Conservation (phyloP, 2,888 invertebrate genomes). For the Clusia tigrina region DNA sequence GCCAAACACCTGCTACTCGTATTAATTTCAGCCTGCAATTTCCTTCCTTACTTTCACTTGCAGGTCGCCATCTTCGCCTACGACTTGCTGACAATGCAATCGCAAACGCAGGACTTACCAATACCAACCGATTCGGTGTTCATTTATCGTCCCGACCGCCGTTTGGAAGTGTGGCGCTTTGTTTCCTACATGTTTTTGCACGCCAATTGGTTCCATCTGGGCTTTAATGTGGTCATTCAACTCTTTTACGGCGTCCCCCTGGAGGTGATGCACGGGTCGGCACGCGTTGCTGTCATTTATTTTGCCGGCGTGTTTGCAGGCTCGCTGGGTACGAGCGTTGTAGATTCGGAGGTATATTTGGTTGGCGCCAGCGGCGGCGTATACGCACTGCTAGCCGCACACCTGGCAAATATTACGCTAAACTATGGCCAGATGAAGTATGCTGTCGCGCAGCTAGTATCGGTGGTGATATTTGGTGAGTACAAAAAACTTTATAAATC, state of each 20-base stretch:
- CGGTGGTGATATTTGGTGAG: conserved; percentile 90
- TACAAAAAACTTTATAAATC: conserved; percentile 21
- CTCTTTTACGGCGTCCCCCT: conserved; percentile 91
- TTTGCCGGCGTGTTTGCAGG: conserved; percentile 92
- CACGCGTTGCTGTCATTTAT: conserved; percentile 88
- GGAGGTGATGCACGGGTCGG: conserved; percentile 96
- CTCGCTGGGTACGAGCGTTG: conserved; percentile 83
- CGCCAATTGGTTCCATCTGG: conserved; percentile 94
- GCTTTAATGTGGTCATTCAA: conserved; percentile 94
- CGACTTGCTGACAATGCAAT: conserved; percentile 75
- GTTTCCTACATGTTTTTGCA: conserved; percentile 94
- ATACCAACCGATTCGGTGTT: conserved; percentile 93
- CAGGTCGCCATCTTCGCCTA: conserved; percentile 94
- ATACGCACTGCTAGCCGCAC: conserved; percentile 94
- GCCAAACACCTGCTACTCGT: conserved; percentile 4
- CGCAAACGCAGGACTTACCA: conserved; percentile 80
- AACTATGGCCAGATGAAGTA: conserved; percentile 97
- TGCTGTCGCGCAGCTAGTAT: conserved; percentile 87
- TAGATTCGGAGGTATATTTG: conserved; percentile 92
- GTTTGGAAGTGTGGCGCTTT: conserved; percentile 92
- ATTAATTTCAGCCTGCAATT: background rate
- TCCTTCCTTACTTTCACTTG: conserved; percentile 35
- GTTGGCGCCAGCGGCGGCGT: conserved; percentile 98
- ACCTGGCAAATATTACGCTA: conserved; percentile 92
- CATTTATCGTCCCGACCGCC: conserved; percentile 92